phyloP scores from a whole-genome alignment of 2,113 vertebrate genomes.

The Prunella fulvescens region DNA sequence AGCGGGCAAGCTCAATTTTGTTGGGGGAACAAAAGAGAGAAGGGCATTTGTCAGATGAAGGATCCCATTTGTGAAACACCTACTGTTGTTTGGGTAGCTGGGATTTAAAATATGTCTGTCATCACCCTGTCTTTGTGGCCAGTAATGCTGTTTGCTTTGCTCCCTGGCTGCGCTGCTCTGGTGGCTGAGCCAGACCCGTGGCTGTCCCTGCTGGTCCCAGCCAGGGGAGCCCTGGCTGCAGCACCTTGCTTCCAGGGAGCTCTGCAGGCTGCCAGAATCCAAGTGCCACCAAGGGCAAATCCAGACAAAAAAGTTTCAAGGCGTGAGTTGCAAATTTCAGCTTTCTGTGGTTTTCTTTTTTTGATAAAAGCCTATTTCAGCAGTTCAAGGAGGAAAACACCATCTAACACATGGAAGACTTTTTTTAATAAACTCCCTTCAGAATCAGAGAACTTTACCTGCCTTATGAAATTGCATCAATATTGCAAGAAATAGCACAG shows the following conservation, averaged over 20 bases:
- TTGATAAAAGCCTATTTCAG: not conserved
- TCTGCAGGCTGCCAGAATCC: not conserved
- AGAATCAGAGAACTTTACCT: not conserved
- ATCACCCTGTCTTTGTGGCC: not conserved
- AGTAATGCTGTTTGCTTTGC: not conserved
- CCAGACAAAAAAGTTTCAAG: not conserved
- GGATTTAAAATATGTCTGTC: not conserved
- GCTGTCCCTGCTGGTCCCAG: not conserved
- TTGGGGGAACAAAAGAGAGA: not conserved
- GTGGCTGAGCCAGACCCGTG: accelerated
- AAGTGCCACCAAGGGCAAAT: not conserved
- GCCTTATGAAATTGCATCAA: not conserved
- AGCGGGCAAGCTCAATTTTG: not conserved
- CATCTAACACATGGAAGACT: not conserved
- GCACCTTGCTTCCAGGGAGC: not conserved
- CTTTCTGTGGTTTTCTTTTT: not conserved
- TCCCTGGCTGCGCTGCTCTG: accelerated
- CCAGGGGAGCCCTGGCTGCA: not conserved
- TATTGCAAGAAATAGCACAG: not conserved
- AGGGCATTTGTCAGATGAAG: not conserved
- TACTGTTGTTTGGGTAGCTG: not conserved
- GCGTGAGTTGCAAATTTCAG: not conserved
- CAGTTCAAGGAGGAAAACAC: not conserved
- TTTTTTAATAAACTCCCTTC: not conserved
- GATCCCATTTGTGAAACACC: conserved; percentile 3